Conservation (phyloP, 2,888 invertebrate genomes). For the Brachyptera risi region DNA sequence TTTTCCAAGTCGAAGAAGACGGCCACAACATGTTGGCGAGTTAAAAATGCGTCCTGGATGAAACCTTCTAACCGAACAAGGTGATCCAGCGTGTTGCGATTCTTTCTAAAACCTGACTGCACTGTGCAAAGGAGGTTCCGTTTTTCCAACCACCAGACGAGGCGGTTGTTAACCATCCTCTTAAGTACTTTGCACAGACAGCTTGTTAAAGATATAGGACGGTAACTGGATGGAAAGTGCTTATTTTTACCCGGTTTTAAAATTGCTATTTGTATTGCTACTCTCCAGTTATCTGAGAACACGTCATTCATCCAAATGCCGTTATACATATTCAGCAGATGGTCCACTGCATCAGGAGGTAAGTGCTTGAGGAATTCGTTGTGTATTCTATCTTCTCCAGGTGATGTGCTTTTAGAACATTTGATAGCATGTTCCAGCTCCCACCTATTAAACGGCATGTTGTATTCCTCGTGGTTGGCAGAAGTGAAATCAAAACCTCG, state of each 20-base stretch:
- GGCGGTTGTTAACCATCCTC: constrained; percentile 35
- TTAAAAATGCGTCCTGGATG: constrained; percentile 33
- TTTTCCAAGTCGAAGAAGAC: constrained; percentile 33
- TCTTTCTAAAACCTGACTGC: too few relatives aligned
- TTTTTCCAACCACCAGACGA: too few relatives aligned
- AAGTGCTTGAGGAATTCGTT: constrained; percentile 10
- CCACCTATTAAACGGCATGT: constrained; percentile 1
- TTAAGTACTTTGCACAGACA: constrained; percentile 37
- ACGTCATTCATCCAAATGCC: neutral
- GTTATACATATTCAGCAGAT: neutral
- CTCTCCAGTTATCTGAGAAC: constrained; percentile 15
- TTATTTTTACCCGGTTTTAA: constrained; percentile 2
- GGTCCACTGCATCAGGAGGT: neutral
- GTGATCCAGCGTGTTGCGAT: too few relatives aligned
- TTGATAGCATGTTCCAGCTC: constrained; percentile 6
- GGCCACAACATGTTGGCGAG: constrained; percentile 32
- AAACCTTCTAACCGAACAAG: too few relatives aligned
- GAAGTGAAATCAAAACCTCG: constrained; percentile 1
- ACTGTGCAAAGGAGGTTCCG: too few relatives aligned
- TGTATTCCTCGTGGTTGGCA: constrained; percentile 7
- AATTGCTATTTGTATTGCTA: neutral
- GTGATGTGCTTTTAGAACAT: constrained; percentile 12
- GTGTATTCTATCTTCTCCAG: constrained; percentile 17
- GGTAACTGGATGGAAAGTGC: constrained; percentile 24
- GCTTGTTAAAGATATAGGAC: constrained; percentile 36